Evolutionary conservation across 2,888 invertebrate genomes (phyloP).

Genomic region (Ochropleura leucogaster): DNA sequence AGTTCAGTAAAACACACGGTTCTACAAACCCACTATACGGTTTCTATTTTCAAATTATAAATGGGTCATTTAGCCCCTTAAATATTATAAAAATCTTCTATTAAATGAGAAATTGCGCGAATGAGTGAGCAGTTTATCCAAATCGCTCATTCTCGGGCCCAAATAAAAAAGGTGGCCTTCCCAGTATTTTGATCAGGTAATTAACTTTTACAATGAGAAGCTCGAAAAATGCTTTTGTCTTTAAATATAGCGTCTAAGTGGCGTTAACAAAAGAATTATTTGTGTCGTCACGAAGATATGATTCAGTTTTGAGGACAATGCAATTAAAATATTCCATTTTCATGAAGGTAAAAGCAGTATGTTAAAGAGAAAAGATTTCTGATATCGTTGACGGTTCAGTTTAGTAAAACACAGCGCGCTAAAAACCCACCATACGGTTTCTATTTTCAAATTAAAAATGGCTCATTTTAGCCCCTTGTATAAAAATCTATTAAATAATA

Average conservation of each 20-base stretch:
- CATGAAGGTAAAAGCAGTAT: background rate
- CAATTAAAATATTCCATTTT: constrained; percentile 9
- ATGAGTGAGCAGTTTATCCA: background rate
- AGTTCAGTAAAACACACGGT: too few relatives aligned
- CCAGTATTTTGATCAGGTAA: constrained; percentile 70
- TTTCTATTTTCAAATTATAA: too few relatives aligned
- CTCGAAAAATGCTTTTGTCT: constrained; percentile 69
- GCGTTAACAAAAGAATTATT: constrained; percentile 52
- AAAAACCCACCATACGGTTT: too few relatives aligned
- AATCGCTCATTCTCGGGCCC: constrained; percentile 59
- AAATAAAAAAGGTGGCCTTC: constrained; percentile 60
- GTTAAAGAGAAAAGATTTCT: background rate
- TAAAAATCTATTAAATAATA: too few relatives aligned
- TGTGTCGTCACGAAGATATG: constrained; percentile 1
- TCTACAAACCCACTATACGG: too few relatives aligned
- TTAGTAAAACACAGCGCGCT: too few relatives aligned
- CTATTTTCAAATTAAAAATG: too few relatives aligned
- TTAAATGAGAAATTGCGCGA: background rate
- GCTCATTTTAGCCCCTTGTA: too few relatives aligned
- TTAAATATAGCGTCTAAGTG: constrained; percentile 53
- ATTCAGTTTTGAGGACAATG: constrained; percentile 13
- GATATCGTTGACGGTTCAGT: too few relatives aligned
- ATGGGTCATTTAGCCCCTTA: too few relatives aligned
- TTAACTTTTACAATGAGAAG: constrained; percentile 71
- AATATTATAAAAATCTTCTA: too few relatives aligned